Conservation (phyloP, 2,113 vertebrate genomes). For the Arothron firmamentum region DNA sequence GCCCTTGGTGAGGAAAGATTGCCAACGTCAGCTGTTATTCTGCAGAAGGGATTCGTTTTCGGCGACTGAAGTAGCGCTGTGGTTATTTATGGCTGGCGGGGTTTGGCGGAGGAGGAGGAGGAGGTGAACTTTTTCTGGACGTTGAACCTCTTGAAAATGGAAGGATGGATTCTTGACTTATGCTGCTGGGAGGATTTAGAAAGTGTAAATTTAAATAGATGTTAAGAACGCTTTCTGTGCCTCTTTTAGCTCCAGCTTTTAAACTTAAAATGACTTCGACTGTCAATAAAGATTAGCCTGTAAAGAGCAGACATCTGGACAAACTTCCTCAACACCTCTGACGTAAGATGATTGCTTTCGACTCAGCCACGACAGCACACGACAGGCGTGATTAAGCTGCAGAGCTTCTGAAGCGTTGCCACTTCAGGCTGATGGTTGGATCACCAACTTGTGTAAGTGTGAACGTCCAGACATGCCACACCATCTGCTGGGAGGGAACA, state of each 20-base stretch:
- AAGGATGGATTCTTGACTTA: neutral
- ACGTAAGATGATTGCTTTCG: slow-evolving; percentile 26
- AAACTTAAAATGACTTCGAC: slow-evolving; percentile 14
- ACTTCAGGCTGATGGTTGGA: slow-evolving; percentile 25
- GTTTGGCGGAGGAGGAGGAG: too few species aligned
- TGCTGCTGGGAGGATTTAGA: slow-evolving; percentile 2
- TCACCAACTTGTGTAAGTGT: slow-evolving; percentile 55
- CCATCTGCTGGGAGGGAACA: slow-evolving; percentile 51
- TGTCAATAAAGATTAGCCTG: slow-evolving; percentile 23
- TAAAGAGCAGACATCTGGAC: slow-evolving; percentile 43
- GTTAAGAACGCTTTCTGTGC: slow-evolving; percentile 1
- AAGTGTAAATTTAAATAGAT: slow-evolving; percentile 21
- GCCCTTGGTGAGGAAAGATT: too few species aligned
- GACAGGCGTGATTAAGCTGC: slow-evolving; percentile 11
- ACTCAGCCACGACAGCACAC: slow-evolving; percentile 8
- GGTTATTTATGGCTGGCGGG: too few species aligned
- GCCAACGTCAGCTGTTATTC: too few species aligned
- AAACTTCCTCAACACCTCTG: slow-evolving; percentile 22
- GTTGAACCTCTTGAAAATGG: slow-evolving; percentile 3
- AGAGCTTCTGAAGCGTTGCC: slow-evolving; percentile 39
- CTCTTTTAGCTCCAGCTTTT: slow-evolving; percentile 9
- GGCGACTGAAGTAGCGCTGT: too few species aligned
- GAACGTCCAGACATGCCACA: slow-evolving; percentile 50
- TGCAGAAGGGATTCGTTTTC: too few species aligned
- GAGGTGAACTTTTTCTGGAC: neutral